phyloP scores from a whole-genome alignment of 2,888 invertebrate genomes.

The Eretmocerus hayati region DNA sequence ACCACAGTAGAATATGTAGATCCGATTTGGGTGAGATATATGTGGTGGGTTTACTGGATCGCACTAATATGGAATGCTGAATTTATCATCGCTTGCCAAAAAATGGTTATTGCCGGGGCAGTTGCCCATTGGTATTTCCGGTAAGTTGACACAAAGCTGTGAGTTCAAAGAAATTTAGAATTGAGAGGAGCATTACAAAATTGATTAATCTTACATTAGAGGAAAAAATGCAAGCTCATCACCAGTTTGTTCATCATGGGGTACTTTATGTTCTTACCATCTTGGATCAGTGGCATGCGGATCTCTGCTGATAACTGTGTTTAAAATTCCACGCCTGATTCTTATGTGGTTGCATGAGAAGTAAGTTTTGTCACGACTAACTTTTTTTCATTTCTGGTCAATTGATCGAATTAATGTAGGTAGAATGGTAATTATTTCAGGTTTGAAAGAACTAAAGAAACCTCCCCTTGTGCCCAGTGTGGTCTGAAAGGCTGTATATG shows the following conservation, averaged over 20 bases:
- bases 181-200: not conserved
- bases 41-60: constrained; percentile 83
- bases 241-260: constrained; percentile 65
- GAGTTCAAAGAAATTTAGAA: not conserved
- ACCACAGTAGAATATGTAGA: constrained; percentile 67
- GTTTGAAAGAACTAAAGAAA: constrained; percentile 60
- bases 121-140: constrained; percentile 93
- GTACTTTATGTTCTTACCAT: constrained; percentile 78
- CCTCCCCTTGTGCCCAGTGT: constrained; percentile 68
- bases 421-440: constrained; percentile 41
- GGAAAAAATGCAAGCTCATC: constrained; percentile 61
- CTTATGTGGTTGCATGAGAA: constrained; percentile 84
- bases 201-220: constrained; percentile 39
- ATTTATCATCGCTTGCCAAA: constrained; percentile 90
- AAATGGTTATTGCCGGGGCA: constrained; percentile 87
- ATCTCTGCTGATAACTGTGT: constrained; percentile 84
- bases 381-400: not conserved
- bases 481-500: constrained; percentile 77
- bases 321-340: constrained; percentile 84
- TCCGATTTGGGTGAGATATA: constrained; percentile 75
- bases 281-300: constrained; percentile 93
- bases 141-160: constrained; percentile 44
- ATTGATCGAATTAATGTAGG: not conserved
- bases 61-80: constrained; percentile 91
- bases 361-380: constrained; percentile 52